Conservation (phyloP, 2,113 vertebrate species). For the Tyrannus savana region DNA sequence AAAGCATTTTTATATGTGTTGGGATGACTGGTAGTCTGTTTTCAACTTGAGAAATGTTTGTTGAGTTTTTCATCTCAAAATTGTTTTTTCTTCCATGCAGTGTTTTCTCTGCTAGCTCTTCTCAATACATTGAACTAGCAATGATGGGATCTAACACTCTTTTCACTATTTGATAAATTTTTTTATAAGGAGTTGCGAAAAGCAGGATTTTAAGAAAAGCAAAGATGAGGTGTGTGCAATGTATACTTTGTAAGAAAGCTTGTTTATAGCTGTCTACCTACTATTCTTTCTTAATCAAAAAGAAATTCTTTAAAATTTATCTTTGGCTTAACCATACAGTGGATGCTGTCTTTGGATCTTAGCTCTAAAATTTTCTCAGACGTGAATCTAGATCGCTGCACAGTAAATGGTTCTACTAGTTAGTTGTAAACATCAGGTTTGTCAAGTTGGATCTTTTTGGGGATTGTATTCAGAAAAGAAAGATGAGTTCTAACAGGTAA, state of each 20-base stretch:
- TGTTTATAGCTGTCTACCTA: not conserved
- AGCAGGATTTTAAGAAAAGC: not conserved
- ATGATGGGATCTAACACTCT: not conserved
- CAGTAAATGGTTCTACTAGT: not conserved
- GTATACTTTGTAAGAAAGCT: not conserved
- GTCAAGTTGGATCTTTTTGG: not conserved
- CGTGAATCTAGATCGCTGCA: not conserved
- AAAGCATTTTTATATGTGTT: not conserved
- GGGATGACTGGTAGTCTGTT: not conserved
- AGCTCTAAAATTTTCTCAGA: not conserved
- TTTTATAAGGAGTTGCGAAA: not conserved
- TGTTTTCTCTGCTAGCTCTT: not conserved
- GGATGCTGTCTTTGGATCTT: not conserved
- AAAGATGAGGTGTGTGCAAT: not conserved
- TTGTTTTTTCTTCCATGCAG: not conserved
- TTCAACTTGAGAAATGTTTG: not conserved
- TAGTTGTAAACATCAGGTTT: not conserved
- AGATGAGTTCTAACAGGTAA: not conserved
- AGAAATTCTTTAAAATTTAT: not conserved
- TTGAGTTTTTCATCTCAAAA: not conserved
- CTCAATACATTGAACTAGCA: not conserved
- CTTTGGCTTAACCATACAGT: not conserved
- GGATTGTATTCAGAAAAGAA: not conserved
- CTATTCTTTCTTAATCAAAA: not conserved
- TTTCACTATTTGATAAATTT: not conserved